A percentile compares a stretch with the other conserved stretches of the same genome.
These are phyloP conservation scores for Scaptomyza parva DNA, from an alignment of 2,888 invertebrate genomes.

Conservation along the genomic window DNA sequence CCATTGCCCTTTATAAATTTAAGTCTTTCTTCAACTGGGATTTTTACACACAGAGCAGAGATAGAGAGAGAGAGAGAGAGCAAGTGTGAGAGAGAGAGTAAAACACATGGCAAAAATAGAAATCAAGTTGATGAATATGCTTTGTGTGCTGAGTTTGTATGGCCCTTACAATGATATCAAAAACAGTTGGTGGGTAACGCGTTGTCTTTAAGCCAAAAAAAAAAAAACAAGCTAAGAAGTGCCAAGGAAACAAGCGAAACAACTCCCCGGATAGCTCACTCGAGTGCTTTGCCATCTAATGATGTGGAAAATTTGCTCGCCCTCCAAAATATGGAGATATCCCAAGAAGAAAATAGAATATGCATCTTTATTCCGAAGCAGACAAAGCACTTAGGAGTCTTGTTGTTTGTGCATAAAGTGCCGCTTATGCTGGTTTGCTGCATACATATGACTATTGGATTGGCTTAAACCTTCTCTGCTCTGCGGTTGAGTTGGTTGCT, in stretches of 20 bases:
- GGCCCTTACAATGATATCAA: constrained; percentile 43
- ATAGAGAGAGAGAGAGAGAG: neutral
- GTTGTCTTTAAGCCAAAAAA: constrained; percentile 23
- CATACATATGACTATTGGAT: constrained; percentile 5
- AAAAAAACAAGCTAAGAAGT: constrained; percentile 20
- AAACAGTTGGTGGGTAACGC: constrained; percentile 42
- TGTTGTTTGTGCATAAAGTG: constrained; percentile 39
- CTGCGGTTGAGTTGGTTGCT: constrained; percentile 49
- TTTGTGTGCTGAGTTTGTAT: constrained; percentile 74
- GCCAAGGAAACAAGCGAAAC: constrained; percentile 35
- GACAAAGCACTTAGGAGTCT: constrained; percentile 35
- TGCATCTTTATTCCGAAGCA: constrained; percentile 31
- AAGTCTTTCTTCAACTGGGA: constrained; percentile 22
- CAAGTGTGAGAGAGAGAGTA: neutral
- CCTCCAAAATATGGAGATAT: constrained; percentile 31
- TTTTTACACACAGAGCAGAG: constrained; percentile 14
- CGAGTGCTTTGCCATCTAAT: constrained; percentile 73
- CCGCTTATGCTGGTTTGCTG: constrained; percentile 8
- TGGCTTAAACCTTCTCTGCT: constrained; percentile 14
- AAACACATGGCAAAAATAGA: constrained; percentile 36
- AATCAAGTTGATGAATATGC: constrained; percentile 75
- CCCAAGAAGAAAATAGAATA: constrained; percentile 2
- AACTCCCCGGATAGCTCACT: constrained; percentile 66
- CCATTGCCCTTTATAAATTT: constrained; percentile 42
- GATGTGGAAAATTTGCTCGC: constrained; percentile 79